Evolutionary conservation across 1,140 invertebrate genomes (phyloP).

Genomic region (Neoseiulus cucumeris): DNA sequence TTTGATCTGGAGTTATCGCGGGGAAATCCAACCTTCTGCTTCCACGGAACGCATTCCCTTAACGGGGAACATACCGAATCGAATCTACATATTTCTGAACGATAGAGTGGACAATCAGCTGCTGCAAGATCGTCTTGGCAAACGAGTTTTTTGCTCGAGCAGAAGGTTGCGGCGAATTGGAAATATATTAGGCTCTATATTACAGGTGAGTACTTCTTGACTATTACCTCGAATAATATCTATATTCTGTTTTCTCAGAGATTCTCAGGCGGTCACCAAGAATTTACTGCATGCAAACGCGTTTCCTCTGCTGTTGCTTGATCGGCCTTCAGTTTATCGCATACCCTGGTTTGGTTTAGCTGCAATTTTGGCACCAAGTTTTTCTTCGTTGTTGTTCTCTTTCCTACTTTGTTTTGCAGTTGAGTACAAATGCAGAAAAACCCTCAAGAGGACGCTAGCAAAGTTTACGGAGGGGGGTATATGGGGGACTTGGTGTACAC

Average conservation of each 20-base stretch:
- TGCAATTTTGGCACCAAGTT: constrained; percentile 10
- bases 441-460: background rate
- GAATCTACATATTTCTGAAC: too few species aligned
- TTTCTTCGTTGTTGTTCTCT: background rate
- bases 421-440: background rate
- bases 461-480: background rate
- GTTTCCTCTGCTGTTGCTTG: background rate
- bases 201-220: too few species aligned
- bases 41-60: too few species aligned
- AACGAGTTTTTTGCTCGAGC: too few species aligned
- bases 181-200: too few species aligned
- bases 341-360: background rate
- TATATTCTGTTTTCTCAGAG: background rate
- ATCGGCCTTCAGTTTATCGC: background rate
- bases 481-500: background rate
- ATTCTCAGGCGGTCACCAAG: background rate
- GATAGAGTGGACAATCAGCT: too few species aligned
- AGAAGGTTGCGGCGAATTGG: too few species aligned
- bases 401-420: background rate
- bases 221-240: background rate
- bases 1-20: too few species aligned
- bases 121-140: too few species aligned
- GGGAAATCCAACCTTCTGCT: too few species aligned
- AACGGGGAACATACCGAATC: too few species aligned
- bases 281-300: background rate